phyloP scores from a whole-genome alignment of 2,797 vertebrate species.

The Erpetoichthys calabaricus region DNA sequence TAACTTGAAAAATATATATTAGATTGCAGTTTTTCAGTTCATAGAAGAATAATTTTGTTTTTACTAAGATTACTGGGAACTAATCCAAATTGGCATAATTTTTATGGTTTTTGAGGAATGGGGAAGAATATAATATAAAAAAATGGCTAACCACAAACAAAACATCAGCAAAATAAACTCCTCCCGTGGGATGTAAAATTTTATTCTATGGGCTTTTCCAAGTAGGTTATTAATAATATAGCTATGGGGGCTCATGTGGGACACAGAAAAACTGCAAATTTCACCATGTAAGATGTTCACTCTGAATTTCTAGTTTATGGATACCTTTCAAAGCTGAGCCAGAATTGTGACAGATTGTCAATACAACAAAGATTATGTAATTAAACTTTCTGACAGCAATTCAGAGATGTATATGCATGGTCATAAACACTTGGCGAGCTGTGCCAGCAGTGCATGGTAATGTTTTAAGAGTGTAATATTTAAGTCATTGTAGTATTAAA shows the following conservation, averaged over 20 bases:
- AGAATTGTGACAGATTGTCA: slow-evolving; percentile 40
- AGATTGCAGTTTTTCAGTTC: too few species aligned
- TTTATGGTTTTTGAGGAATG: too few species aligned
- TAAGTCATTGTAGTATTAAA: too few species aligned
- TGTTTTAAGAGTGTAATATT: too few species aligned
- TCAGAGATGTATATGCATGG: slow-evolving; percentile 26
- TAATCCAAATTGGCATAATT: too few species aligned
- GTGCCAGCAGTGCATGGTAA: slow-evolving; percentile 9
- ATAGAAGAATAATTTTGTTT: too few species aligned
- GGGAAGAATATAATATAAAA: too few species aligned
- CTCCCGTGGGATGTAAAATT: neutral
- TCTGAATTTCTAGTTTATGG: slow-evolving; percentile 16
- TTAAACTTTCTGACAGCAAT: slow-evolving; percentile 28
- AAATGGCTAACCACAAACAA: slow-evolving; percentile 8
- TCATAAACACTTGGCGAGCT: slow-evolving; percentile 14
- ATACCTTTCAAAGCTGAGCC: slow-evolving; percentile 17
- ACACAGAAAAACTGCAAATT: slow-evolving; percentile 28
- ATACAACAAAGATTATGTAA: slow-evolving; percentile 28
- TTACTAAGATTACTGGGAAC: too few species aligned
- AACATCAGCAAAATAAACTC: slow-evolving; percentile 21
- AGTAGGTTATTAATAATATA: slow-evolving; percentile 13
- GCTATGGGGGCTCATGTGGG: slow-evolving; percentile 5
- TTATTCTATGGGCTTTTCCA: slow-evolving; percentile 6
- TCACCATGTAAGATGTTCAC: slow-evolving; percentile 30
- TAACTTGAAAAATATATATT: too few species aligned